Evolutionary conservation across 2,888 invertebrate genomes (phyloP), one percentile per base, ranked within the genome.

Genomic region (Meta bourneti): DNA sequence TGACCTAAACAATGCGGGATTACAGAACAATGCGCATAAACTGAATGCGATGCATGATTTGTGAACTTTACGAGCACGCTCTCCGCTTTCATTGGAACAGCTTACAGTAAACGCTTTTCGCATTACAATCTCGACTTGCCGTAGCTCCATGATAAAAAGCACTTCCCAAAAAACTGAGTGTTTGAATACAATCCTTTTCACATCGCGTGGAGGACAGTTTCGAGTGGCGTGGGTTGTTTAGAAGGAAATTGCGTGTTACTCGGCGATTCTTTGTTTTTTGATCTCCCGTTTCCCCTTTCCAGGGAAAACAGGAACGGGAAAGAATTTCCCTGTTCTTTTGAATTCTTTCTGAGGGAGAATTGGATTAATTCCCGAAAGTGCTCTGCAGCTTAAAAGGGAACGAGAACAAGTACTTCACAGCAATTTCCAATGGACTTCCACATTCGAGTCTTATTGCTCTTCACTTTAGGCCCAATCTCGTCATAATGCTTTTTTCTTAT

Each of bases 341-440:
- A 19, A 51, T 51, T 52, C 51, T 77, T 77, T 77, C 77, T 51
- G 34, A 19, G n/a, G 77, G 5, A 77, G 77, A 77, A 19, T 52
- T 51, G 77, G 51, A 77, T 77, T 77, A 52, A 77, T 77, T 77
- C 51, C 77, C 49, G 77, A 77, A 77, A 77, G 77, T 51, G 77
- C 49, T 77, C n/a, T 16, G 51, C n/a, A 77, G 7, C 77, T 51
- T 34, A 77, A 51, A 52, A 51, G 49, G 77, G 52, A 77, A 77
- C 51, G 52, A 19, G 51, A 77, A 77, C n/a, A 77, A n/a, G 51
- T n/a, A 52, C 49, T 51, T 51, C 16, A 19, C n/a, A 77, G 49
- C 19, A 13, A 19, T 6, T 19, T 77, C 11, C 20, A 34, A 13
- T 74, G 20, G 74, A 20, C 34, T 34, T 13, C 48, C 34, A n/a